Conservation (phyloP, 2,113 vertebrate genomes). For the Isurus oxyrinchus region DNA sequence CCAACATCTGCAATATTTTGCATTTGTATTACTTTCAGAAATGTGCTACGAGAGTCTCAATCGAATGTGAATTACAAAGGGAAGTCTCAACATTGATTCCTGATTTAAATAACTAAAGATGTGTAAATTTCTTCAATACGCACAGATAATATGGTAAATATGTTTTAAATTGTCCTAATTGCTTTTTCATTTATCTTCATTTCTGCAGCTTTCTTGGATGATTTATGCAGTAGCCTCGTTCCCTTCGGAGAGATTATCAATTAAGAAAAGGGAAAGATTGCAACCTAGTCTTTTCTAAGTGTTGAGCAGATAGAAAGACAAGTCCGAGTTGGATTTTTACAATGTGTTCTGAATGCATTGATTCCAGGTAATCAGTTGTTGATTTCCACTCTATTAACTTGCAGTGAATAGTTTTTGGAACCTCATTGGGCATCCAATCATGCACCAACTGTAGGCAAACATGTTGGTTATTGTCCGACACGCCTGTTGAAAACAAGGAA, state of each 20-base stretch:
- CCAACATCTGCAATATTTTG: not conserved
- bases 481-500: not conserved
- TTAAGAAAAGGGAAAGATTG: not conserved
- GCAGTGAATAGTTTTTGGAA: not conserved
- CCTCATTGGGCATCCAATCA: not conserved
- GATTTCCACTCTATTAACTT: not conserved
- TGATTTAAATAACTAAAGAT: not conserved
- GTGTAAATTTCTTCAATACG: not conserved
- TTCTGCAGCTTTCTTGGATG: not conserved
- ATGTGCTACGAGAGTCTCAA: not conserved
- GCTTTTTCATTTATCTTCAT: not conserved
- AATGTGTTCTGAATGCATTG: not conserved
- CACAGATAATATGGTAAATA: not conserved
- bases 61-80: not conserved
- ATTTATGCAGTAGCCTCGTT: not conserved
- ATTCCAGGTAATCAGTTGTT: not conserved
- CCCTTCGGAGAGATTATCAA: not conserved
- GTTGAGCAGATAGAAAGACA: not conserved
- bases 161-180: not conserved
- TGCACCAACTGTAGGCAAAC: not conserved
- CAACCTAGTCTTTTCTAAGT: not conserved
- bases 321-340: not conserved
- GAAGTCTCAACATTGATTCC: not conserved
- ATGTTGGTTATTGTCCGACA: not conserved
- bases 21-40: not conserved